Base-by-base conservation (phyloP, 2,113 vertebrate species). In the Chloropsis hardwickii region DNA sequence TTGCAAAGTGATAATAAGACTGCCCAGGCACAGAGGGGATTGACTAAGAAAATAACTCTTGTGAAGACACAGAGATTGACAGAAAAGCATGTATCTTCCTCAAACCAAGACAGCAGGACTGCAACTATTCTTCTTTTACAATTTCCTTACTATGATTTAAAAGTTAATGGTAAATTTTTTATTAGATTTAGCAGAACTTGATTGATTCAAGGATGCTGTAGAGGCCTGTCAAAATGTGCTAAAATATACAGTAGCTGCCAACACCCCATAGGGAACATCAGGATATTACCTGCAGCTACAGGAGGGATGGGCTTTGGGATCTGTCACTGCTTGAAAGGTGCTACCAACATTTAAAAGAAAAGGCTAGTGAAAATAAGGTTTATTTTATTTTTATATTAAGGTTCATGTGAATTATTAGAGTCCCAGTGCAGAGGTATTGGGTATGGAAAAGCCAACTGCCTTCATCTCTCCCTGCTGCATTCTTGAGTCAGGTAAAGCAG, bases 231-330 rank as follows among this genome's bases (percentile, higher is more conserved):
- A 96, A 77, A 96, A 97, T 79, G 94, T 96, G 96, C 71, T 97
- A 97, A 97, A 97, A 94, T 94, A 95, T 95, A 92, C 88, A 86
- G 70, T 73, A 94, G 37, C 83, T 97, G 92, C 81, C 94, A 97
- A 95, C 89, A 96, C 94, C 76, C 77, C 79, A 69, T 28, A 67
- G 65, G 45, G 62, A 95, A 92, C 86, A 94, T 94, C 80, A 94
- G 77, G 90, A 95, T 94, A 77, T 94, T 92, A 97, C 93, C 94
- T 96, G 96, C 60, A 96, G 92, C 92, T 82, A 86, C 29, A 44
- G 67, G 86, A 92, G 54, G 81, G 81, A 28, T 53, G 69, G 67
- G 64, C 87, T 71, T 74, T 71, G 39, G 77, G 73, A 92, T 91
- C 92, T 96, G 81, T 95, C 85, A 72, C 37, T 66, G 44, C 40